Evolutionary conservation across 2,113 vertebrate genomes (phyloP).

Genomic region (Passer domesticus): DNA sequence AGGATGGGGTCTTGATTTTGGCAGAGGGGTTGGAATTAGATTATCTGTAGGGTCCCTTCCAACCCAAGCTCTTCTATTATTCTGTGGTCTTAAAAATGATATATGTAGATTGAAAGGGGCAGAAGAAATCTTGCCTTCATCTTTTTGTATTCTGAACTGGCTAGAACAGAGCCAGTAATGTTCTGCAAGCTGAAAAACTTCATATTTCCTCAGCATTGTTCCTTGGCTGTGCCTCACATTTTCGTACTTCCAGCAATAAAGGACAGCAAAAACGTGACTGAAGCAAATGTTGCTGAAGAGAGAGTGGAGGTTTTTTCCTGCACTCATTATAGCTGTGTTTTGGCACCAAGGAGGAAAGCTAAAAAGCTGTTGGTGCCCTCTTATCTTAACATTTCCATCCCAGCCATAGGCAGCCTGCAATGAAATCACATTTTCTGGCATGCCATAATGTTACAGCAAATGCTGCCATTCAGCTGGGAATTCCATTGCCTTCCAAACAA

Average conservation of each 20-base stretch:
- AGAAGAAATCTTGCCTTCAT: neutral
- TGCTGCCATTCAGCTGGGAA: constrained; percentile 5
- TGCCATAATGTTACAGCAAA: constrained; percentile 27
- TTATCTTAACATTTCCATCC: constrained; percentile 35
- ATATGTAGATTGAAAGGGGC: neutral
- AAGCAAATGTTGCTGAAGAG: neutral
- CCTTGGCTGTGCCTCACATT: neutral
- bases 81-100: neutral
- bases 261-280: neutral
- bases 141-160: neutral
- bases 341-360: neutral
- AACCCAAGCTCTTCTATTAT: neutral
- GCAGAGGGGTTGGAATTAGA: neutral
- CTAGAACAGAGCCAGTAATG: neutral
- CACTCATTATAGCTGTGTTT: neutral
- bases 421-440: constrained; percentile 19
- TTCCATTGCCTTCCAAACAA: constrained; percentile 25
- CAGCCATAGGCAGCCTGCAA: neutral
- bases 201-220: neutral
- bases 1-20: neutral
- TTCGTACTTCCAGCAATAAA: neutral
- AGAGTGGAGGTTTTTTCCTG: neutral
- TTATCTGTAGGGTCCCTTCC: neutral
- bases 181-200: neutral
- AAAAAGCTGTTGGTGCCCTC: neutral